These are phyloP conservation scores for Phyllotreta cruciferae DNA, from an alignment of 2,888 invertebrate genomes.

Conservation along the genomic window DNA sequence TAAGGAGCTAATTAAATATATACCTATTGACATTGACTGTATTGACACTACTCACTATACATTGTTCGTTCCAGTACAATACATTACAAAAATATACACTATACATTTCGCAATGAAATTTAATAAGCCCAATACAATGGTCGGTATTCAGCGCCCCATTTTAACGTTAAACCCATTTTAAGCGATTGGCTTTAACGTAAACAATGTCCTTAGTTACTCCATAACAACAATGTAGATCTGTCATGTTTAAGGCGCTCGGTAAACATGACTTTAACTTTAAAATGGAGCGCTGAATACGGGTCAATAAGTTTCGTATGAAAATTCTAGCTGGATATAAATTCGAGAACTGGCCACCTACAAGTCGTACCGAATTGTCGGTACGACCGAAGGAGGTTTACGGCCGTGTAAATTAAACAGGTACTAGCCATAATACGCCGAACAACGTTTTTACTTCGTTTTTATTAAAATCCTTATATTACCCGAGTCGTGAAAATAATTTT, in stretches of 20 bases:
- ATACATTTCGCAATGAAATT: no score
- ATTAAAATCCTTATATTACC: constrained; percentile 8
- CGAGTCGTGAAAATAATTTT: constrained; percentile 13
- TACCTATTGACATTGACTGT: constrained; percentile 31
- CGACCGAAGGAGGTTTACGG: background rate
- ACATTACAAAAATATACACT: background rate
- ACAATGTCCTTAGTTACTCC: no score
- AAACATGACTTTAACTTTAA: no score
- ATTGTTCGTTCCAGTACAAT: constrained; percentile 5
- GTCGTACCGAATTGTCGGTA: constrained; percentile 1
- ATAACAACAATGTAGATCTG: no score
- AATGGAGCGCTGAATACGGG: no score
- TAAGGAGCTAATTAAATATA: constrained; percentile 34
- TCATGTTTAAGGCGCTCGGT: no score
- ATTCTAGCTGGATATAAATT: no score
- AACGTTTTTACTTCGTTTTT: constrained; percentile 14
- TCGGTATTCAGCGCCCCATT: no score
- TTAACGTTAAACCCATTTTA: no score
- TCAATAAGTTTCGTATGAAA: no score
- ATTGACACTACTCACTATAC: background rate
- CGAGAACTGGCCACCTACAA: background rate
- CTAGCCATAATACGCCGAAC: constrained; percentile 2
- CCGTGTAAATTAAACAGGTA: constrained; percentile 8
- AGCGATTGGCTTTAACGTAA: no score
- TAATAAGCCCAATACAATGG: no score